Evolutionary conservation across 1,140 invertebrate species (phyloP).

Genomic region (Caerostris darwini): DNA sequence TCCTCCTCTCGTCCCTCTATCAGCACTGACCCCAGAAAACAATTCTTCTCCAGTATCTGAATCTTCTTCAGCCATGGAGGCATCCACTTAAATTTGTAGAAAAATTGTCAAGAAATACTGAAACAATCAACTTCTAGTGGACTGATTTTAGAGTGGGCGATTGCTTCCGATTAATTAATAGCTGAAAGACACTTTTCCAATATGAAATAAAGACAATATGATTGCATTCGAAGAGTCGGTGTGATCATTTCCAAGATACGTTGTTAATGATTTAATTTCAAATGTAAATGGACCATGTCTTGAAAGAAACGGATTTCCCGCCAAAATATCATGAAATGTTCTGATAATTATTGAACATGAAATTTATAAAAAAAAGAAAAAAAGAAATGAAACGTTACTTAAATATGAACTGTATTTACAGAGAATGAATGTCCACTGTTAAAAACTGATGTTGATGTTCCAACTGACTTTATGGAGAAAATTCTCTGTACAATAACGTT

Average conservation of each 20-base stretch:
- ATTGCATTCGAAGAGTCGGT: not conserved
- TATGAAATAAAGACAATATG: too few species aligned
- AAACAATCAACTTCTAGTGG: not conserved
- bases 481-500: not conserved
- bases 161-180: too few species aligned
- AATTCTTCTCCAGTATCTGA: slow-evolving; percentile 64
- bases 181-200: too few species aligned
- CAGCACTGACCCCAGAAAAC: slow-evolving; percentile 39
- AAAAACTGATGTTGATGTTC: slow-evolving; percentile 14
- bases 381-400: not conserved
- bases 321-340: not conserved
- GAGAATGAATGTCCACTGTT: not conserved
- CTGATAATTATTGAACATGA: not conserved
- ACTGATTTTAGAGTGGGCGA: not conserved
- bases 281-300: not conserved
- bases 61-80: slow-evolving; percentile 68
- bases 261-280: not conserved
- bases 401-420: not conserved
- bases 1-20: not conserved
- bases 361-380: not conserved
- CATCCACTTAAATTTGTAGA: slow-evolving; percentile 24
- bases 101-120: not conserved
- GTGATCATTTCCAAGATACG: not conserved
- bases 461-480: slow-evolving; percentile 11
- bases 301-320: not conserved